Evolutionary conservation across 2,113 vertebrate genomes (phyloP).

Genomic region (Heterotis niloticus): DNA sequence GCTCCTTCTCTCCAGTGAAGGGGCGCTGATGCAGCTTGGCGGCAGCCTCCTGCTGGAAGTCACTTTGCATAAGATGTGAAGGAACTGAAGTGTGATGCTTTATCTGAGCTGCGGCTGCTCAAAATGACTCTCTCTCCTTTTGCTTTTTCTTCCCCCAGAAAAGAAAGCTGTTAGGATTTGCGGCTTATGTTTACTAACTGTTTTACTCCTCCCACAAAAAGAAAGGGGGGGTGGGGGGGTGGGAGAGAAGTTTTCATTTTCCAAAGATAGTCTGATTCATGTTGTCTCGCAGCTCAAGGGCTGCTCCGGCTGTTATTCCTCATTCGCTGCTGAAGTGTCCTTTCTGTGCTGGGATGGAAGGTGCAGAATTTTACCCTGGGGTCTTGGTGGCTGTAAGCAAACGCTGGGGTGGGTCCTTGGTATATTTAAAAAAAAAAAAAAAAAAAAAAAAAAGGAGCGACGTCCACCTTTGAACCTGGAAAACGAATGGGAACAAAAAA

Average conservation of each 20-base stretch:
- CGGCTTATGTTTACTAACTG: conserved; percentile 28
- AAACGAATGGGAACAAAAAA: too few relatives aligned
- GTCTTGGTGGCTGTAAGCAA: too few relatives aligned
- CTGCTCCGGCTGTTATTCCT: neutral
- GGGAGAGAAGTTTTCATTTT: conserved; percentile 20
- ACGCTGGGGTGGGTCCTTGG: too few relatives aligned
- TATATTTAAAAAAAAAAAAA: too few relatives aligned
- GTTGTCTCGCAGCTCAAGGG: neutral
- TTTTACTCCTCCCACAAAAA: conserved; percentile 25
- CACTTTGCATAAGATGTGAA: conserved; percentile 79
- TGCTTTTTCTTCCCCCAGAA: conserved; percentile 27
- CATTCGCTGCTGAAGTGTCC: neutral
- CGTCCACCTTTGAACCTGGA: too few relatives aligned
- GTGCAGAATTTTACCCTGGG: too few relatives aligned
- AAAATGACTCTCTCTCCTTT: conserved; percentile 31
- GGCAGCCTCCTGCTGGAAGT: conserved; percentile 77
- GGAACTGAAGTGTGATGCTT: conserved; percentile 77
- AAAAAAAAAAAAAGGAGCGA: too few relatives aligned
- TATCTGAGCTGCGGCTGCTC: conserved; percentile 45
- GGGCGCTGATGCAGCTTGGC: conserved; percentile 72
- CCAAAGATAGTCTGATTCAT: conserved; percentile 19
- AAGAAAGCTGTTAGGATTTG: conserved; percentile 34
- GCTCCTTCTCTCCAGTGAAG: conserved; percentile 72
- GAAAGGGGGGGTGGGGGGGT: too few relatives aligned
- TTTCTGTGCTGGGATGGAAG: neutral